Evolutionary conservation across 1,140 invertebrate genomes (phyloP).

Genomic region (Plodia interpunctella): DNA sequence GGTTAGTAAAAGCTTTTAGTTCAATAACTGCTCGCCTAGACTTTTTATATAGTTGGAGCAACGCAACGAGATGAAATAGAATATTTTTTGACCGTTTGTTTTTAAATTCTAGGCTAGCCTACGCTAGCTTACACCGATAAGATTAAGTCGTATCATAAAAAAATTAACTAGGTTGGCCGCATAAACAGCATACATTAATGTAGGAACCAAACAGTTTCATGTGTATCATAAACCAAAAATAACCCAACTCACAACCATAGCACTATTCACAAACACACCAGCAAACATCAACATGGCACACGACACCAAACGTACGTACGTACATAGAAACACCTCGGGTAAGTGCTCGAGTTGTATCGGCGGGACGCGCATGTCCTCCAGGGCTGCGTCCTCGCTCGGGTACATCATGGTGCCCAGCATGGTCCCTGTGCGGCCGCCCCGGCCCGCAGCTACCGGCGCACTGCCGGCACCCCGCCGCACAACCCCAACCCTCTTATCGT

Average conservation of each 20-base stretch:
- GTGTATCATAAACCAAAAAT: background rate
- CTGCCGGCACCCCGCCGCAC: conserved; percentile 55
- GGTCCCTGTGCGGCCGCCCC: conserved; percentile 53
- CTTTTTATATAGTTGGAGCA: too few relatives aligned
- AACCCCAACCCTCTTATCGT: conserved; percentile 71
- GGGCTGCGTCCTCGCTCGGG: conserved; percentile 71
- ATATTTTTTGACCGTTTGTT: too few relatives aligned
- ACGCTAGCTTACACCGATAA: too few relatives aligned
- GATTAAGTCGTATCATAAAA: too few relatives aligned
- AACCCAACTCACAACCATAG: conserved; percentile 1
- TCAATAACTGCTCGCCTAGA: too few relatives aligned
- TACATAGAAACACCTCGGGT: conserved; percentile 86
- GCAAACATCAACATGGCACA: conserved; percentile 32
- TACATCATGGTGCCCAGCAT: conserved; percentile 76
- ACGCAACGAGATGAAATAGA: too few relatives aligned
- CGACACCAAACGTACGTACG: conserved; percentile 65
- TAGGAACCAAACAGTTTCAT: background rate
- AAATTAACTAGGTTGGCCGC: too few relatives aligned
- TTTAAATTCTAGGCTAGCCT: too few relatives aligned
- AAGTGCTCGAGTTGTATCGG: conserved; percentile 84
- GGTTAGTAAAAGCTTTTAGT: too few relatives aligned
- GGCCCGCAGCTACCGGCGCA: conserved; percentile 52
- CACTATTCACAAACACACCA: conserved; percentile 20
- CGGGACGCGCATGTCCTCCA: conserved; percentile 78
- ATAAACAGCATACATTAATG: background rate